Conservation (phyloP, 2,797 vertebrate genomes). For the Muscicapa striata region DNA sequence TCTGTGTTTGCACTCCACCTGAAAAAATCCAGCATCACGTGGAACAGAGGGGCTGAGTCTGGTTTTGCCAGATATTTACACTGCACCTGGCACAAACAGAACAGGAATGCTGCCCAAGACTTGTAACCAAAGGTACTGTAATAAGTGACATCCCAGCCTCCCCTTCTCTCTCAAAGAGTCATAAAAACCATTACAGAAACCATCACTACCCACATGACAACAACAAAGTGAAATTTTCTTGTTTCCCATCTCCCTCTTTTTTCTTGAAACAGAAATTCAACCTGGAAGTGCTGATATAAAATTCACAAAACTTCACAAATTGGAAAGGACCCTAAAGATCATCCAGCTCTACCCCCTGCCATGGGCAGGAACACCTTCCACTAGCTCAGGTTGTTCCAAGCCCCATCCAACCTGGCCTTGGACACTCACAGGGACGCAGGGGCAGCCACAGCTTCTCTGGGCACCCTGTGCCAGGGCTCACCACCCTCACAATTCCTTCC, state of each 20-base stretch:
- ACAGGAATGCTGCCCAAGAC: background rate
- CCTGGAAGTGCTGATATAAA: background rate
- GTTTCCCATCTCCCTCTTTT: rapidly evolving
- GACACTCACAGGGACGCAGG: background rate
- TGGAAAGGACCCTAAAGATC: background rate
- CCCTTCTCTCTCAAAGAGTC: background rate
- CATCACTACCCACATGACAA: rapidly evolving
- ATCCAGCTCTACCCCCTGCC: rapidly evolving
- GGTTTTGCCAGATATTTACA: background rate
- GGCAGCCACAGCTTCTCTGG: background rate
- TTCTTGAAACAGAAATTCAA: background rate
- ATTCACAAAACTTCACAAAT: background rate
- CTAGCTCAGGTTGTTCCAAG: rapidly evolving
- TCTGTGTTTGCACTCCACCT: background rate
- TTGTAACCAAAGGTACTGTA: background rate
- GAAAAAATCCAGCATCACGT: background rate
- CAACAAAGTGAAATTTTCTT: background rate
- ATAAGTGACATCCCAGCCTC: background rate
- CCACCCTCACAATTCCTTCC: background rate
- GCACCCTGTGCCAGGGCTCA: rapidly evolving
- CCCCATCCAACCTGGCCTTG: rapidly evolving
- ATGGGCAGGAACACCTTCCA: background rate
- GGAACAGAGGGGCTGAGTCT: background rate
- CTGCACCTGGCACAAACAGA: background rate
- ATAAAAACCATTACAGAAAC: background rate